Conservation (phyloP, 2,797 vertebrate species). For the Tangara arthus region DNA sequence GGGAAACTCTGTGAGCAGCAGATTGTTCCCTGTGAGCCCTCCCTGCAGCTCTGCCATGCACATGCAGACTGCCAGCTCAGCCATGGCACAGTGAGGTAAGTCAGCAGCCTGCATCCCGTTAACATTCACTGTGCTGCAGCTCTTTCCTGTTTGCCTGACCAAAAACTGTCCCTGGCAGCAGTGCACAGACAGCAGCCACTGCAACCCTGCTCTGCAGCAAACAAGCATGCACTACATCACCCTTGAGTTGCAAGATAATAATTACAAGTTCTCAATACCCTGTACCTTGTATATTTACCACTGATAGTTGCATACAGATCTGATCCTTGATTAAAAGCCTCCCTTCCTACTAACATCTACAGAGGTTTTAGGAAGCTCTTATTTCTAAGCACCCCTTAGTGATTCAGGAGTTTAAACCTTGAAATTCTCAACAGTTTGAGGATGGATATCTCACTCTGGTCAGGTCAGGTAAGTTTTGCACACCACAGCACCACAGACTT, state of each 20-base stretch:
- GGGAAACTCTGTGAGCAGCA: constrained; percentile 83
- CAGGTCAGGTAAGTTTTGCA: not conserved
- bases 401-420: not conserved
- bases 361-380: not conserved
- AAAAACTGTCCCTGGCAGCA: not conserved
- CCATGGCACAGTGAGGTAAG: constrained; percentile 74
- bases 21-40: constrained; percentile 74
- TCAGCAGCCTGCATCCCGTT: not conserved
- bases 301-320: not conserved
- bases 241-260: not conserved
- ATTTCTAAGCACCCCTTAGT: not conserved
- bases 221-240: not conserved
- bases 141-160: not conserved
- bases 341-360: not conserved
- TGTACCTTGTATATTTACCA: not conserved
- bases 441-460: not conserved
- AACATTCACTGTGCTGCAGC: not conserved
- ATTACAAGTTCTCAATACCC: not conserved
- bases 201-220: not conserved
- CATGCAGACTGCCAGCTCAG: constrained; percentile 85
- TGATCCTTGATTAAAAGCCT: not conserved
- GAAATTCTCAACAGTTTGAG: not conserved
- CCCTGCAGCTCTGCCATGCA: constrained; percentile 81
- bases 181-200: not conserved
- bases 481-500: fast-evolving